phyloP scores from a whole-genome alignment of 2,888 invertebrate genomes.

The Azorinus chamasolen region DNA sequence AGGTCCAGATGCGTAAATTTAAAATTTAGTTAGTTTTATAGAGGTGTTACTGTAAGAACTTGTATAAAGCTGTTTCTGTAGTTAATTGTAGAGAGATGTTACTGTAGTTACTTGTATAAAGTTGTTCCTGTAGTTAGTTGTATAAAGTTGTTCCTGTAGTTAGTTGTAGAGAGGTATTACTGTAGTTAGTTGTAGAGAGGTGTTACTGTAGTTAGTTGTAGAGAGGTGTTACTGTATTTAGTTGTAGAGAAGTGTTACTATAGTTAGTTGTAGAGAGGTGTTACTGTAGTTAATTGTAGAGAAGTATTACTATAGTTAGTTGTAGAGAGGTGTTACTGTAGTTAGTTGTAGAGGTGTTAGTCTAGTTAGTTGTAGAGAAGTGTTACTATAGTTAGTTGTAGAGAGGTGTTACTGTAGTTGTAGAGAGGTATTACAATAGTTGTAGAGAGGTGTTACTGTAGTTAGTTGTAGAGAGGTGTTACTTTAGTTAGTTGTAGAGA shows the following conservation, averaged over 20 bases:
- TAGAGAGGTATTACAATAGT: neutral
- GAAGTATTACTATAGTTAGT: neutral
- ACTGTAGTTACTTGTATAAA: conserved; percentile 2
- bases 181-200: neutral
- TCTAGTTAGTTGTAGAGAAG: neutral
- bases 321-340: neutral
- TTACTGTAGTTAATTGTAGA: neutral
- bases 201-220: neutral
- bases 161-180: no score
- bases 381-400: neutral
- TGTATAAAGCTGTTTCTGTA: no score
- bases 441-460: no score
- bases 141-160: neutral
- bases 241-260: neutral
- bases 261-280: neutral
- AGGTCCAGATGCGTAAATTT: no score
- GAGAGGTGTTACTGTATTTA: no score
- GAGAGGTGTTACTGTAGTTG: no score
- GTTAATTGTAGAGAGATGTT: neutral
- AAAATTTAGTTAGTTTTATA: neutral
- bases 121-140: no score
- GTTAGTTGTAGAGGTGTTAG: no score
- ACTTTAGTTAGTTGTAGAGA: neutral
- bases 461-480: neutral
- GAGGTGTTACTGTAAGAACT: neutral